These are phyloP conservation scores for Sanderia malayensis DNA, from an alignment of 30 jellyfish, hydroid and myxozoan species.

Conservation along the genomic window DNA sequence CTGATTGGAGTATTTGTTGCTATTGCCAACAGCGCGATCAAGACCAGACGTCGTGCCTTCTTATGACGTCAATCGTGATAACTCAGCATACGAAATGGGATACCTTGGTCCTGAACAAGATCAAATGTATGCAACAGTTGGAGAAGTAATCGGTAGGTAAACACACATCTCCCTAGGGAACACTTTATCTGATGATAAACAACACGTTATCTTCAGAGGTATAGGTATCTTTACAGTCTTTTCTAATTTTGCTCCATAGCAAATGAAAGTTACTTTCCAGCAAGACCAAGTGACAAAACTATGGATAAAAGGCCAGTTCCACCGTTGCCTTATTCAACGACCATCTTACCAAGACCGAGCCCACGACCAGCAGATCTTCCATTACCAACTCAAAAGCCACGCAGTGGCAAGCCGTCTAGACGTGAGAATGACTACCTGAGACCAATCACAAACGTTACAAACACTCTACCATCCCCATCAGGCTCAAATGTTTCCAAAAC, in stretches of 20 bases:
- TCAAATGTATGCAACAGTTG: slow-evolving; percentile 55
- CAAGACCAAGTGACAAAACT: slow-evolving; percentile 29
- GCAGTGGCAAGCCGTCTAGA: background rate
- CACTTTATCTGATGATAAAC: too few relatives aligned
- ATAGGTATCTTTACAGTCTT: background rate
- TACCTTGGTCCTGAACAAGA: slow-evolving; percentile 10
- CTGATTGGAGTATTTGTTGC: too few relatives aligned
- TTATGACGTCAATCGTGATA: slow-evolving; percentile 9
- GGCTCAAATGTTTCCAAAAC: slow-evolving; percentile 17
- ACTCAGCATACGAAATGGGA: slow-evolving; percentile 34
- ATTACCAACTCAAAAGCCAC: slow-evolving; percentile 5
- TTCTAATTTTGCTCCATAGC: slow-evolving; percentile 11
- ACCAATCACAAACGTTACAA: slow-evolving; percentile 39
- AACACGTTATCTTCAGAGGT: too few relatives aligned
- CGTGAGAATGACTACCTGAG: slow-evolving; percentile 29
- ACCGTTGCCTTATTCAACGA: slow-evolving; percentile 24
- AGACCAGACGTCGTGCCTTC: slow-evolving; percentile 65
- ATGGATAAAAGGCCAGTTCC: slow-evolving; percentile 50
- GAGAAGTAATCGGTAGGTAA: slow-evolving; percentile 3
- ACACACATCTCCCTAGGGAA: slow-evolving; percentile 1
- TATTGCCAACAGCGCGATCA: slow-evolving; percentile 28
- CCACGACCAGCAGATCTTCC: slow-evolving; percentile 37
- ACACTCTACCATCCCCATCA: slow-evolving; percentile 49
- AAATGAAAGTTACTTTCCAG: slow-evolving; percentile 30
- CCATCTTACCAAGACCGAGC: slow-evolving; percentile 15